Evolutionary conservation across 2,888 invertebrate species (phyloP).

Genomic region (Dendrolimus pini): DNA sequence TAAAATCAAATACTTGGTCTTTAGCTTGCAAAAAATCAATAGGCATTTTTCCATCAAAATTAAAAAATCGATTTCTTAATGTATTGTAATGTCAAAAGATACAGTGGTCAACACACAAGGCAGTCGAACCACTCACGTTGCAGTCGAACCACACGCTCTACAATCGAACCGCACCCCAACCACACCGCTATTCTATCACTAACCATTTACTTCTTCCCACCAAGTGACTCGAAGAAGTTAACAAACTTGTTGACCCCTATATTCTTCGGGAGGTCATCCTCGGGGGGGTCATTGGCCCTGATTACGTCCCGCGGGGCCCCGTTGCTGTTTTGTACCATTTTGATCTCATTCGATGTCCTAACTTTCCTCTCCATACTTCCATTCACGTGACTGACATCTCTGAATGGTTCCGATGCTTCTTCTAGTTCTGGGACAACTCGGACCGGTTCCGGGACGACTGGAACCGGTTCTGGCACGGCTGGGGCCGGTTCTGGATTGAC

Average conservation of each 20-base stretch:
- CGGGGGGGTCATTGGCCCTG: constrained; percentile 64
- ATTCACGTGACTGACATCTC: constrained; percentile 22
- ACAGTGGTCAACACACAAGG: no score
- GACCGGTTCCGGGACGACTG: background rate
- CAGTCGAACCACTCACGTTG: no score
- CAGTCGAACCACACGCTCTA: no score
- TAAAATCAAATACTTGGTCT: no score
- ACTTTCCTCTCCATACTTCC: constrained; percentile 30
- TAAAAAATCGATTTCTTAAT: no score
- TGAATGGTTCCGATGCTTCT: no score
- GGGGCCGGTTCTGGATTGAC: constrained; percentile 1
- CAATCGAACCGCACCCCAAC: background rate
- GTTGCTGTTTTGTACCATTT: constrained; percentile 52
- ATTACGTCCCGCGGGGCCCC: constrained; percentile 59
- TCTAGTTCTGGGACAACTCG: background rate
- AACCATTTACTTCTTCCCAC: constrained; percentile 53
- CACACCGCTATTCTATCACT: no score
- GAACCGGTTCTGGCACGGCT: background rate
- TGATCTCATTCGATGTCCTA: constrained; percentile 61
- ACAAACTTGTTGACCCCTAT: constrained; percentile 71
- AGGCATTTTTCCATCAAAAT: no score
- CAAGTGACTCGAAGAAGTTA: constrained; percentile 67
- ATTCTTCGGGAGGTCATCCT: constrained; percentile 66
- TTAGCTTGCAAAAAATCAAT: no score
- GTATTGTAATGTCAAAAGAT: no score